Base-by-base conservation (phyloP, 2,888 invertebrate genomes). In the Aphodius granarius region DNA sequence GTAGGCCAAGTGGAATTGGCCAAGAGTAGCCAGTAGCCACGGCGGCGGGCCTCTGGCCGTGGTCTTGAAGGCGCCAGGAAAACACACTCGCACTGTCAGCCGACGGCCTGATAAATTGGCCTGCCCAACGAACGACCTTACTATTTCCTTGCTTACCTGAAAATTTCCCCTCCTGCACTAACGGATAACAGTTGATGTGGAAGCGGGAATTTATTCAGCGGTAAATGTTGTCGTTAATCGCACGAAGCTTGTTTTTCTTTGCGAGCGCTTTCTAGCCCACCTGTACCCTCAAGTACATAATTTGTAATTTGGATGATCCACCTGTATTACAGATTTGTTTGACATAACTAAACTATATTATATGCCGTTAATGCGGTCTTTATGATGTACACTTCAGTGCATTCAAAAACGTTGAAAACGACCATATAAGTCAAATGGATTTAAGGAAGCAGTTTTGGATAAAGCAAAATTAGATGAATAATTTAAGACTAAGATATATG, bases 11-110 rank as follows among this genome's bases (percentile, higher is more conserved):
- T 43, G 43, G 43, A 43, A 43, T 43, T 43, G 43, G 43, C 43
- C 43, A 43, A 43, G 43, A 43, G 43, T 43, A 43, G 43, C 43
- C 43, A 43, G 43, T 43, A 43, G 43, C 43, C 43, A 43, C 43
- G 43, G 43, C 43, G 43, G 43, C 43, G 43, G 43, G 43, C 43
- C 43, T 43, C 43, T 43, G 43, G 43, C 43, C 43, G 13, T 43
- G 43, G 43, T 43, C 43, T 43, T 43, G 43, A 43, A 68, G 68
- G 68, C 68, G 68, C 68, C 68, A 68, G 68, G 68, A 16, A 68
- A 68, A 68, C 68, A 68, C 68, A 68, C 68, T 68, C 22, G 68
- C 22, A n/a, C 68, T 68, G 68, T 68, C 68, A 22, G 68, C 68
- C 68, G 22, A 20, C 68, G n/a, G 68, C 68, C 68, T 68, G 68